Evolutionary conservation across 2,888 invertebrate species (phyloP).

Genomic region (Cryptus armator): DNA sequence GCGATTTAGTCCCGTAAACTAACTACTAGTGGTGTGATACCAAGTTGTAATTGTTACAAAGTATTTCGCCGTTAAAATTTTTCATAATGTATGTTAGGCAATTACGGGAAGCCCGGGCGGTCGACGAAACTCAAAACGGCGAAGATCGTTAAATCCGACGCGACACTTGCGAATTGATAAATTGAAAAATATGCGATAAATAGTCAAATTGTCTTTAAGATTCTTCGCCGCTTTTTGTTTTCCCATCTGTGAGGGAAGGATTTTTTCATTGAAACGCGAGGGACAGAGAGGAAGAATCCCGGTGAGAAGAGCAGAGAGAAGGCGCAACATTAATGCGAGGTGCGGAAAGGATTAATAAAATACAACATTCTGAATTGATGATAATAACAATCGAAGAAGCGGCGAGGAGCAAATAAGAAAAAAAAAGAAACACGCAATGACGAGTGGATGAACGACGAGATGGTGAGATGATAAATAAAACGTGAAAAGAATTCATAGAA

Average conservation of each 20-base stretch:
- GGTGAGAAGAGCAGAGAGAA: slow-evolving; percentile 26
- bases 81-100: slow-evolving; percentile 69
- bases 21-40: slow-evolving; percentile 67
- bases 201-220: not conserved
- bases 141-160: slow-evolving; percentile 28
- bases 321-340: slow-evolving; percentile 9
- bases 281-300: slow-evolving; percentile 9
- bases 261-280: slow-evolving; percentile 49
- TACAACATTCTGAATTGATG: slow-evolving; percentile 45
- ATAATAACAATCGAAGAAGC: slow-evolving; percentile 13
- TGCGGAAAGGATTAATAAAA: slow-evolving; percentile 18
- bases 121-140: slow-evolving; percentile 33
- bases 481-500: slow-evolving; percentile 81
- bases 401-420: slow-evolving; percentile 36
- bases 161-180: slow-evolving; percentile 17
- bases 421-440: slow-evolving; percentile 14
- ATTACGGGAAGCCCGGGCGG: slow-evolving; percentile 59
- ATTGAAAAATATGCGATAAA: slow-evolving; percentile 27
- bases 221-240: slow-evolving; percentile 46
- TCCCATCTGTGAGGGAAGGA: slow-evolving; percentile 49
- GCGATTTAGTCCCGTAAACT: slow-evolving; percentile 65
- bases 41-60: slow-evolving; percentile 70
- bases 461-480: slow-evolving; percentile 65
- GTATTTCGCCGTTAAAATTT: slow-evolving; percentile 70
- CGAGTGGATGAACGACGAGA: slow-evolving; percentile 25